Evolutionary conservation across 2,888 invertebrate genomes (phyloP), one percentile per base, ranked within the genome.

Genomic region (Plagodis pulveraria): DNA sequence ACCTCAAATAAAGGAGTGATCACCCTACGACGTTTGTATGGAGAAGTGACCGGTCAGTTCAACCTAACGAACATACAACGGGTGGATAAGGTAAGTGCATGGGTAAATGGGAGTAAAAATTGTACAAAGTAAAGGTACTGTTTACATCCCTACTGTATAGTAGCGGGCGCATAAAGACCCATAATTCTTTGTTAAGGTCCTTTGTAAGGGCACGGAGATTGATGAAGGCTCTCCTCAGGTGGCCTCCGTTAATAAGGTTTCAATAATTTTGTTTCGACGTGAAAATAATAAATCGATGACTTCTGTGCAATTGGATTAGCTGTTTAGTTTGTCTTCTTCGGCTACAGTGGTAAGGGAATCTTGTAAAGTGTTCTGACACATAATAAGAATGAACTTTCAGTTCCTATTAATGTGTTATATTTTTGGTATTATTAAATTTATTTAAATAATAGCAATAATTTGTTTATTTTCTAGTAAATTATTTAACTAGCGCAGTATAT

Each of bases 221-320:
- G 89, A 91, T 91, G 90, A 73, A 76, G 54, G 69, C 63, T 80
- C 91, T 88, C 90, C 90, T 87, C 83, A 88, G 90, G 91, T 91
- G 91, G 91, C 82, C 87, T 76, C 73, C 67, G 74, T 78, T 89
- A 89, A 87, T 90, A 86, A 87, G 82, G 81, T 80, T 81, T 81
- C 78, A 82, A 81, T 87, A 80, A 83, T 82, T 81, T 79, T 67
- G 68, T 69, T 74, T 71, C 70, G 72, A 70, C 68, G 72, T 72
- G 65, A 71, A 73, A 74, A 74, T 77, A 74, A 72, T 78, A 76
- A 56, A 76, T 79, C 77, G 72, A 75, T 75, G 71, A 80, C 77
- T 78, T 78, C 78, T 77, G 75, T 77, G 75, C 66, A 70, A 73
- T 74, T 78, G 70, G 74, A 75, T 75, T 76, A 61, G 56, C n/a